These are phyloP conservation scores for Petrocephalus microphthalmus DNA, from an alignment of 2,113 vertebrate species.

Conservation along the genomic window DNA sequence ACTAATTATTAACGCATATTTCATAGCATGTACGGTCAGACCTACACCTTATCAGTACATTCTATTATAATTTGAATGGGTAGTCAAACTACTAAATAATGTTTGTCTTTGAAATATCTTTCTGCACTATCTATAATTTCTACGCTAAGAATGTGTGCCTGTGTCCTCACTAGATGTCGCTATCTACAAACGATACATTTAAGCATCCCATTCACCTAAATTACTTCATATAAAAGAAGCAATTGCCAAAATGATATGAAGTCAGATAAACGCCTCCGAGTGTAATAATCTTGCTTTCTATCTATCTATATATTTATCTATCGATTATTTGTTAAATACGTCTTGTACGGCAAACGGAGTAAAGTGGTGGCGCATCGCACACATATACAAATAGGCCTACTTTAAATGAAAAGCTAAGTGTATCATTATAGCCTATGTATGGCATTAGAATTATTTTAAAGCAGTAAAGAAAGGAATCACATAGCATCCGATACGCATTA, in stretches of 20 bases:
- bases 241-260: not conserved
- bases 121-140: not conserved
- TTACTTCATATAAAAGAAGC: not conserved
- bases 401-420: not conserved
- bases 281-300: not conserved
- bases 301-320: not conserved
- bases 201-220: not conserved
- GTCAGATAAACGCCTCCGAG: not conserved
- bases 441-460: not conserved
- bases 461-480: not conserved
- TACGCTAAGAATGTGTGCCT: not conserved
- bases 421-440: not conserved
- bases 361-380: not conserved
- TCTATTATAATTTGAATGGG: not conserved
- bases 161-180: not conserved
- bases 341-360: not conserved
- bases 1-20: not conserved
- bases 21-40: not conserved
- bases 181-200: not conserved
- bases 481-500: not conserved
- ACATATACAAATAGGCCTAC: not conserved
- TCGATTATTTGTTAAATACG: not conserved
- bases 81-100: too few relatives aligned
- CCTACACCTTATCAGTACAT: not conserved
- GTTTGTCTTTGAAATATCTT: not conserved